These are phyloP conservation scores for Idris sp. DNA, from an alignment of 1,140 invertebrate genomes.

Conservation along the genomic window DNA sequence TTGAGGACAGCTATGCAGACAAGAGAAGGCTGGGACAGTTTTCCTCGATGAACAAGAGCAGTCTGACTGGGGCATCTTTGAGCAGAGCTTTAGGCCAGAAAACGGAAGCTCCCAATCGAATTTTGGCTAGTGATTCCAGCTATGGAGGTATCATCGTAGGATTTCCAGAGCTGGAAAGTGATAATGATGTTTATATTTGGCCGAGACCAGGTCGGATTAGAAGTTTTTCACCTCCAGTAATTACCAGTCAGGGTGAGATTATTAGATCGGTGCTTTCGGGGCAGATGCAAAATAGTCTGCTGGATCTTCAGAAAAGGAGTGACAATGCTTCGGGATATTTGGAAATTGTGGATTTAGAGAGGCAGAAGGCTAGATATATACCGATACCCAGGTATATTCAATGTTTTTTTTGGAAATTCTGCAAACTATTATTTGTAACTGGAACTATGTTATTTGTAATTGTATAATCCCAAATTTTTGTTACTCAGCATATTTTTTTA, in stretches of 20 bases:
- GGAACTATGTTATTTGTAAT: no score
- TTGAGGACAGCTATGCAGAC: conserved; percentile 63
- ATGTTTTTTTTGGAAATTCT: conserved; percentile 7
- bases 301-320: conserved; percentile 55
- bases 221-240: conserved; percentile 60
- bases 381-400: conserved; percentile 81
- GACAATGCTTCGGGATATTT: conserved; percentile 75
- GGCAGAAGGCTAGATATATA: conserved; percentile 80
- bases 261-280: conserved; percentile 70
- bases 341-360: conserved; percentile 80
- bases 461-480: no score
- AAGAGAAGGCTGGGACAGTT: conserved; percentile 57
- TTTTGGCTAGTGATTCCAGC: conserved; percentile 73
- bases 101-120: conserved; percentile 78
- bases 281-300: conserved; percentile 63
- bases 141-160: conserved; percentile 79
- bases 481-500: no score
- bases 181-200: conserved; percentile 68
- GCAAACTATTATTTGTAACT: no score
- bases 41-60: conserved; percentile 36
- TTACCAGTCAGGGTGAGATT: conserved; percentile 73
- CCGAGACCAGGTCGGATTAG: conserved; percentile 59
- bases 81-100: conserved; percentile 70
- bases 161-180: conserved; percentile 79
- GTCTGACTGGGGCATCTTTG: conserved; percentile 51